Base-by-base conservation (phyloP, 2,113 vertebrate genomes). In the Boleophthalmus pectinirostris region DNA sequence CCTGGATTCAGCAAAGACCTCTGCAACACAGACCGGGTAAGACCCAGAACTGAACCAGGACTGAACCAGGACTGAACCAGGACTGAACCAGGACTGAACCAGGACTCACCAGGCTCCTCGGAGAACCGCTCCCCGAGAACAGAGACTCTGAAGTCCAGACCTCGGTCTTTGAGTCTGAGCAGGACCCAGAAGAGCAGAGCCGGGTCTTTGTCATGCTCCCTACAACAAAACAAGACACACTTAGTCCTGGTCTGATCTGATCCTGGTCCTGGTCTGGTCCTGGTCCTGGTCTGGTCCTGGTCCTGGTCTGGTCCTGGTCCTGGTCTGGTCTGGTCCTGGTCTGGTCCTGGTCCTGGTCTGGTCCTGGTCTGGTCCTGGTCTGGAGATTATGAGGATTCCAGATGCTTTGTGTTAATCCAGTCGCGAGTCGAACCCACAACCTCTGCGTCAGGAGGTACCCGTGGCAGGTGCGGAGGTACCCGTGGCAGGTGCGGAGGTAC, bases 151-250 rank as follows among this genome's bases (percentile, higher is more conserved):
- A 99, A 99, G 89, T 86, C 66, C 15, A 96, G 84, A 61, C 89
- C 78, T 73, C 85, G 81, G 53, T 96, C 93, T 84, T 96, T 96
- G 81, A 98, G 93, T 82, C 92, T 94, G 88, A 97, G 85, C 84
- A 98, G 79, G 15, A 94, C 93, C 86, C 94, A 93, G 92, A 99
- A 97, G 90, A 98, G 96, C 70, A 93, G 92, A 90, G 98, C 94
- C 0, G 97, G 98, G 89, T 96, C 94, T 89, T 99, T 99, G 91
- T 99, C 98, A 0, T 99, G 97, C 74, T 99, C 97, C 97, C 98
- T 98, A 65, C 29, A 73, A 11, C 53, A 38, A 70, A 46, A 11
- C 53, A 38, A 70, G 33, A 56, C 66, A 68, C 3, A 69, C 29
- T 29, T 21, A 54, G 18, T n/a, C 51, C 16, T 5, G 51, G 51